Conservation (phyloP, 2,797 vertebrate species). For the Artibeus lituratus region DNA sequence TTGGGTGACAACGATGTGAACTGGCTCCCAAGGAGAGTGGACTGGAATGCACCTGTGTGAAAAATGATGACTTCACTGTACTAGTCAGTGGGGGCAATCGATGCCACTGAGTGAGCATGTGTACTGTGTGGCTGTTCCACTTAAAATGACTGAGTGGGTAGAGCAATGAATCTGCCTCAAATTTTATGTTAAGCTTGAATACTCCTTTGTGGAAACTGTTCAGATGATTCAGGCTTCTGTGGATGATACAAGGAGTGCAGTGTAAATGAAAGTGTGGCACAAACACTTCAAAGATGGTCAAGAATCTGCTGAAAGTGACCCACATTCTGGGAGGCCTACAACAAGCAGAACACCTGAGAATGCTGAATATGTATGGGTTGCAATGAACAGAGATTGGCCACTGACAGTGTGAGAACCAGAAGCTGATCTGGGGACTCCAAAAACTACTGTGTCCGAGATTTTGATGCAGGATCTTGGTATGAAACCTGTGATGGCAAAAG, state of each 20-base stretch:
- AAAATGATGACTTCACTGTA: neutral
- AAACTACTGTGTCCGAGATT: neutral
- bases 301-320: too few relatives aligned
- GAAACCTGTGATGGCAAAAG: neutral
- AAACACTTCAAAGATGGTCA: too few relatives aligned
- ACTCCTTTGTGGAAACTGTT: neutral
- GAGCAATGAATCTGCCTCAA: neutral
- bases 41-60: neutral
- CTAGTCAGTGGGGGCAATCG: neutral
- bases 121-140: neutral
- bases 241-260: neutral
- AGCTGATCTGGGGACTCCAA: neutral
- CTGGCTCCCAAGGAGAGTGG: neutral
- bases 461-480: neutral
- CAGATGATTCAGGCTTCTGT: neutral
- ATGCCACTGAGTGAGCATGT: neutral
- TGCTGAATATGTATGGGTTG: neutral
- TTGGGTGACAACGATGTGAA: neutral
- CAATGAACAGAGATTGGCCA: neutral
- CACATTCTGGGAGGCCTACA: too few relatives aligned
- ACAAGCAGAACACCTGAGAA: neutral
- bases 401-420: neutral
- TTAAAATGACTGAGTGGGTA: neutral
- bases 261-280: neutral
- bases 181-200: neutral